These are phyloP conservation scores for Heterohyrax brucei DNA, from an alignment of 2,797 vertebrate genomes.

Conservation along the genomic window DNA sequence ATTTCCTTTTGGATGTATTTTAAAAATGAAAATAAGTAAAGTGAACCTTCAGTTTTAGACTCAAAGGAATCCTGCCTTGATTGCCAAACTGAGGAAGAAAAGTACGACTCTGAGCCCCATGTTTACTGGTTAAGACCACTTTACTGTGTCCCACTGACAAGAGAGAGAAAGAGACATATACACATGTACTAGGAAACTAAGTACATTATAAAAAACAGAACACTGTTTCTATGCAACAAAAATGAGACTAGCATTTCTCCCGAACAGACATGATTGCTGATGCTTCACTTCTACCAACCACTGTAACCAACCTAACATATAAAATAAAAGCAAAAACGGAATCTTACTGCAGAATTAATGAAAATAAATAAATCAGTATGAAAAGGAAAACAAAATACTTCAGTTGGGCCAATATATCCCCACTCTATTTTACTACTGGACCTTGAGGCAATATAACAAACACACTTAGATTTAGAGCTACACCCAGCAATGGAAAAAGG, in stretches of 20 bases:
- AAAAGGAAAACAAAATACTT: slow-evolving; percentile 60
- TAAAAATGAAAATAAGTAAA: slow-evolving; percentile 70
- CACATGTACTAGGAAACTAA: slow-evolving; percentile 40
- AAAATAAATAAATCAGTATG: slow-evolving; percentile 21
- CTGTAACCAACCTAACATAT: slow-evolving; percentile 4
- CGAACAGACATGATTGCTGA: slow-evolving; percentile 15
- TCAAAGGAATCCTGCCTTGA: slow-evolving; percentile 66
- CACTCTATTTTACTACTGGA: slow-evolving; percentile 7
- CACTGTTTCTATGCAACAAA: slow-evolving; percentile 36
- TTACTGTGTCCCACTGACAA: slow-evolving; percentile 16
- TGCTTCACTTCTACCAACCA: slow-evolving; percentile 50
- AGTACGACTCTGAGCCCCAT: not conserved
- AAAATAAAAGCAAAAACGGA: slow-evolving; percentile 18
- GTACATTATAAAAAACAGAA: slow-evolving; percentile 60
- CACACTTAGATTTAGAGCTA: slow-evolving; percentile 48
- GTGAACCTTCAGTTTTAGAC: slow-evolving; percentile 60
- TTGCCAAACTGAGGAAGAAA: slow-evolving; percentile 54
- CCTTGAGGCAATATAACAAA: not conserved
- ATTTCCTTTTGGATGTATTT: slow-evolving; percentile 60
- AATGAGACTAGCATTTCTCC: not conserved
- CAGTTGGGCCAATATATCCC: not conserved
- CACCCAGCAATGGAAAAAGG: not conserved
- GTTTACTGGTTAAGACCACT: slow-evolving; percentile 28
- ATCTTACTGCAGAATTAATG: slow-evolving; percentile 41
- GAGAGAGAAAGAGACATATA: not conserved